Percentiles rank a stretch among this genome's conserved stretches.
Evolutionary conservation across 2,888 invertebrate species (phyloP).

Genomic region (Tricholauxania praeusta): DNA sequence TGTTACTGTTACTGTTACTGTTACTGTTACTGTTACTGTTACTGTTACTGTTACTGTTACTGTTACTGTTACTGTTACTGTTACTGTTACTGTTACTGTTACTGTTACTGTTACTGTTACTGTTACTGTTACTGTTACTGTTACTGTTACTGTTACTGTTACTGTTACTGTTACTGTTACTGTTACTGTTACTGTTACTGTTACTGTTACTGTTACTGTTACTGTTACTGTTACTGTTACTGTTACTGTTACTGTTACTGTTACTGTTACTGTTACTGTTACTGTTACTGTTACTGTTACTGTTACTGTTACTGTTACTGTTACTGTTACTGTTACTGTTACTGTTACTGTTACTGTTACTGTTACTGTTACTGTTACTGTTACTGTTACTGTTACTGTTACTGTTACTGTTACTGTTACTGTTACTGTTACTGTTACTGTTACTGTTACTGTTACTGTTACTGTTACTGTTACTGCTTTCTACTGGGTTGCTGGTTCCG

Average conservation of each 20-base stretch:
- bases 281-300: background rate
- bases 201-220: background rate
- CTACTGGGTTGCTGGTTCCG: too few species aligned
- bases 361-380: background rate
- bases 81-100: background rate
- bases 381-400: background rate
- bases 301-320: background rate
- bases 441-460: background rate
- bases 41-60: background rate
- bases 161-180: background rate
- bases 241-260: too few species aligned
- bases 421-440: background rate
- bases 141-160: background rate
- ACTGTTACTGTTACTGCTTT: background rate
- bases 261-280: background rate
- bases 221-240: background rate
- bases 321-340: background rate
- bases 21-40: background rate
- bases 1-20: background rate
- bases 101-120: background rate
- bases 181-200: background rate
- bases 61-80: conserved; percentile 2
- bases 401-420: background rate
- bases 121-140: background rate
- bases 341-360: background rate